Evolutionary conservation across 2,113 vertebrate species (phyloP).

Genomic region (Microtus richardsoni): DNA sequence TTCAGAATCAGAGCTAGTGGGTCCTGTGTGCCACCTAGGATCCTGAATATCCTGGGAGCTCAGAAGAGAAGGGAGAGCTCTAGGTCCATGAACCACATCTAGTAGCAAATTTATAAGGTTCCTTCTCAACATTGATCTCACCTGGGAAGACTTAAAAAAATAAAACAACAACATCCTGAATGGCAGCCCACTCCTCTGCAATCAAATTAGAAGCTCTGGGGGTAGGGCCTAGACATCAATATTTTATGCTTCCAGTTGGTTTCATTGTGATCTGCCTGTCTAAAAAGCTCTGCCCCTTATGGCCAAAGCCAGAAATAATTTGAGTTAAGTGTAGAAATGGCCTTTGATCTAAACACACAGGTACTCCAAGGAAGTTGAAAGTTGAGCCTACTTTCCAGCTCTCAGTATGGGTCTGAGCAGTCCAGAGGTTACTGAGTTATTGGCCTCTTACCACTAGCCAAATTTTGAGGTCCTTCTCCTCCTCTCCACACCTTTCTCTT

Average conservation of each 20-base stretch:
- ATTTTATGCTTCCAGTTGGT: background rate
- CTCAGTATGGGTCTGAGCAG: background rate
- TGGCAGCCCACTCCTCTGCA: background rate
- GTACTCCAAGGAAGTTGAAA: background rate
- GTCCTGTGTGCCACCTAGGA: background rate
- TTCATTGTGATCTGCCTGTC: background rate
- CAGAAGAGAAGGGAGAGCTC: background rate
- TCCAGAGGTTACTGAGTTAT: background rate
- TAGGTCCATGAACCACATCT: background rate
- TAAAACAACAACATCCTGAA: background rate
- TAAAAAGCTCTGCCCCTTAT: background rate
- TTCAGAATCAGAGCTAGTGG: background rate
- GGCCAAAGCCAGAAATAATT: background rate
- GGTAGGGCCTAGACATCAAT: background rate
- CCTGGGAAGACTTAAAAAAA: background rate
- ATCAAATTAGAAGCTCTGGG: background rate
- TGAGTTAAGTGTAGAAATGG: background rate
- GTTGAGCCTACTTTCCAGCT: background rate
- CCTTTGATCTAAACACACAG: background rate
- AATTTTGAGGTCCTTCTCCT: background rate
- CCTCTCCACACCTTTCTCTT: background rate
- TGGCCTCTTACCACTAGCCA: background rate
- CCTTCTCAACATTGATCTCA: background rate
- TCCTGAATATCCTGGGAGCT: background rate
- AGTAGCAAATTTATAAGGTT: background rate